These are phyloP conservation scores for Peromyscus californicus DNA, from an alignment of 2,113 vertebrate genomes.

Conservation along the genomic window DNA sequence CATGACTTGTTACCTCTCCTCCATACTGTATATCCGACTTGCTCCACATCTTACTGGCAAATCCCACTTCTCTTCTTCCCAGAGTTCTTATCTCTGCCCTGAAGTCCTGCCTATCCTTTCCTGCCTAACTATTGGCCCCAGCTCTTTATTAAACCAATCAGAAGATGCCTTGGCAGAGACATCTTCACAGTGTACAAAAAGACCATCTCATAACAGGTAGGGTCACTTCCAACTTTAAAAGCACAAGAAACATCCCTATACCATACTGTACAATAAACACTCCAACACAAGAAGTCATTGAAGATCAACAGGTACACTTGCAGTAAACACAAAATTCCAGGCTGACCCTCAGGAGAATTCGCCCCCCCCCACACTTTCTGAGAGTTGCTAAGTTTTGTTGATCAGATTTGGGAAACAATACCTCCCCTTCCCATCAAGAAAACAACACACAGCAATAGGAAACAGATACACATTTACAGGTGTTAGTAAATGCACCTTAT, in stretches of 20 bases:
- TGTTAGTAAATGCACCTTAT: background rate
- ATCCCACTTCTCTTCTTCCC: too few relatives aligned
- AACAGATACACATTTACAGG: background rate
- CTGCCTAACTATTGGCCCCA: too few relatives aligned
- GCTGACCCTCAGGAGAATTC: background rate
- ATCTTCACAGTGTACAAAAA: too few relatives aligned
- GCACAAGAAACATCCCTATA: background rate
- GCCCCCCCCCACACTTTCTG: background rate
- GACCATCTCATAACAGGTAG: too few relatives aligned
- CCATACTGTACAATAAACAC: background rate
- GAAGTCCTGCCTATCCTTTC: too few relatives aligned
- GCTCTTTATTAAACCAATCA: too few relatives aligned
- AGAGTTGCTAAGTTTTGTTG: background rate
- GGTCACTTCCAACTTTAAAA: background rate
- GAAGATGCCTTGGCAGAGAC: too few relatives aligned
- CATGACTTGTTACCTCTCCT: fast-evolving
- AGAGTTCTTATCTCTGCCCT: too few relatives aligned
- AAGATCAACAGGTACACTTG: background rate
- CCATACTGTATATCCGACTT: too few relatives aligned
- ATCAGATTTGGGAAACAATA: background rate
- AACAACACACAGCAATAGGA: background rate
- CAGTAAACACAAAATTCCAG: background rate
- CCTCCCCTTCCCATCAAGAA: background rate
- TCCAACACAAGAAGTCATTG: background rate
- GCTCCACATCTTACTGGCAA: too few relatives aligned